A percentile compares a stretch with the other conserved stretches of the same genome.
phyloP scores from a whole-genome alignment of 2,797 vertebrate genomes.

The Balearica regulorum region DNA sequence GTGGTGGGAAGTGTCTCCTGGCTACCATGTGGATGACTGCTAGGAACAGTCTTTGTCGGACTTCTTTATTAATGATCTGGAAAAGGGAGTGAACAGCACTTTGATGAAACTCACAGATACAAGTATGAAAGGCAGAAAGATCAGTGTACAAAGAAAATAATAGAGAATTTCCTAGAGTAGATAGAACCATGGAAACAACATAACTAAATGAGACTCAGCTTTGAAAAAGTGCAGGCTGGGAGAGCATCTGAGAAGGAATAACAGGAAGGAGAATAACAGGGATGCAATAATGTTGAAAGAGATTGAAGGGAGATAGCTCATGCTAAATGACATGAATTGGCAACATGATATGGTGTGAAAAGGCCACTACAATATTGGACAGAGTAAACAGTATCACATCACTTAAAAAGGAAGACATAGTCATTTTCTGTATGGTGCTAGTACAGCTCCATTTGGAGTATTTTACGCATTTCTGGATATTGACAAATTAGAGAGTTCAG shows the following conservation, averaged over 20 bases:
- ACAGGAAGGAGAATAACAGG: conserved; percentile 31
- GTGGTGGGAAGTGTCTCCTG: conserved; percentile 42
- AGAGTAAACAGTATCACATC: neutral
- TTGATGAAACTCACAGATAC: conserved; percentile 51
- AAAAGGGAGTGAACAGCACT: conserved; percentile 40
- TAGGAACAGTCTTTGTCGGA: conserved; percentile 29
- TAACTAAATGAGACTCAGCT: neutral
- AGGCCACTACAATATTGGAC: neutral
- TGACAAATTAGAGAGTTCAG: conserved; percentile 22
- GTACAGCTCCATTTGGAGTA: neutral
- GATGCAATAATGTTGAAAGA: conserved; percentile 53
- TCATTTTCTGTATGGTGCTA: neutral
- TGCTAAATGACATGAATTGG: conserved; percentile 10
- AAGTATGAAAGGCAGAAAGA: neutral
- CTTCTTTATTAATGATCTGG: conserved; percentile 56
- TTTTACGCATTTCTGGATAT: neutral
- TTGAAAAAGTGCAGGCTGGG: neutral
- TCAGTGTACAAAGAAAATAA: conserved; percentile 17
- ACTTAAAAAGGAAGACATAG: neutral
- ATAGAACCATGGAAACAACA: neutral
- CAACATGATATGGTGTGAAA: conserved; percentile 9
- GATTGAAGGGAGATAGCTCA: conserved; percentile 23
- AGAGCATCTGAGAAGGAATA: neutral
- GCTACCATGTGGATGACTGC: conserved; percentile 33
- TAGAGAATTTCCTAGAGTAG: neutral